Evolutionary conservation across 2,888 invertebrate genomes (phyloP).

Genomic region (Schrankia costaestrigalis): DNA sequence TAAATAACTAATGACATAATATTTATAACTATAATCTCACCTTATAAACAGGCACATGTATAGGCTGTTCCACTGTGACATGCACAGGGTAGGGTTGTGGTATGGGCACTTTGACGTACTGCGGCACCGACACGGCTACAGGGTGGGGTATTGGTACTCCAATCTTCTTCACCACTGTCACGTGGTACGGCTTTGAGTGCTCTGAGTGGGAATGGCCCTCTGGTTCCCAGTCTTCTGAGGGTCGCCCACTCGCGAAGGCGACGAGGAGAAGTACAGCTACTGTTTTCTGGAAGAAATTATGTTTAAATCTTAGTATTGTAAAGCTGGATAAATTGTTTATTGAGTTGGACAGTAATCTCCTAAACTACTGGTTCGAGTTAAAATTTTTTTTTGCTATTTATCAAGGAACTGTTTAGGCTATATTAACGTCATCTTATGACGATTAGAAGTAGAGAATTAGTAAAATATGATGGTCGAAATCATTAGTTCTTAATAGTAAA

Average conservation of each 20-base stretch:
- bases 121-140: conserved; percentile 85
- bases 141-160: conserved; percentile 88
- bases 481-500: too few relatives aligned
- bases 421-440: too few relatives aligned
- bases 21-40: conserved; percentile 38
- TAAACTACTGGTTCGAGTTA: too few relatives aligned
- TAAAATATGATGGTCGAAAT: too few relatives aligned
- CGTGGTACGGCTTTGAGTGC: conserved; percentile 84
- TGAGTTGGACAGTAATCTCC: too few relatives aligned
- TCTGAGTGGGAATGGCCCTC: conserved; percentile 84
- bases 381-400: too few relatives aligned
- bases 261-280: conserved; percentile 61
- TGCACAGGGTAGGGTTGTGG: conserved; percentile 89
- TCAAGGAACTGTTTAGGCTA: too few relatives aligned
- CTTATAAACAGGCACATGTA: conserved; percentile 87
- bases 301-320: too few relatives aligned
- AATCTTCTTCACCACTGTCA: conserved; percentile 86
- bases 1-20: background rate
- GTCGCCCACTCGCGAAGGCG: conserved; percentile 51
- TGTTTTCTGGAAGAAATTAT: conserved; percentile 63
- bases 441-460: too few relatives aligned
- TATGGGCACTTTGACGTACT: conserved; percentile 85
- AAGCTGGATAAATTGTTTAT: too few relatives aligned
- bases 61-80: conserved; percentile 85
- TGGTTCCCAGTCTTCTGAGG: conserved; percentile 73